Base-by-base conservation (phyloP, 1,140 invertebrate genomes). In the Gryllus bimaculatus region DNA sequence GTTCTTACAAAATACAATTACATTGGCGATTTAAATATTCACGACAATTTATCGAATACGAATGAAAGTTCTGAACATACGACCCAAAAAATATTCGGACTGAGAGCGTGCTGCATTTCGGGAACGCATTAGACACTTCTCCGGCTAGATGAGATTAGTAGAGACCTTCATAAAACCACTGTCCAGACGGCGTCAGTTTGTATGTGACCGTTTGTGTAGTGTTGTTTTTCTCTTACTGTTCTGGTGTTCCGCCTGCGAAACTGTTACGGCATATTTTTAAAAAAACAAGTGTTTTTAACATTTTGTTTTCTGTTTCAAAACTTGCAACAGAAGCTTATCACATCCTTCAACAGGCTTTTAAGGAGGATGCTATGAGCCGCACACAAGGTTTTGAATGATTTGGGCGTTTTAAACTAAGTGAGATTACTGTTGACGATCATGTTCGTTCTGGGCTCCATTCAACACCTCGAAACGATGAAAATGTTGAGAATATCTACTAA, bases 401-500 rank as follows among this genome's bases (percentile, higher is more conserved):
- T 66, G 54, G 54, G 7, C 7, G 54, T 18, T 66, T 66, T 66
- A 66, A 66, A 66, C 7, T 1, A 13, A 7, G 54, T 66, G 54
- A 66, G 54, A 66, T 66, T 1, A 66, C 0, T 47, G 82, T 82
- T 80, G 80, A 80, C 15, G 81, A 80, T n/a, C 54, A 82, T 48
- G 20, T 21, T 47, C 77, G 73, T 79, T 82, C 80, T 73, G 80
- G 80, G 76, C 75, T 75, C 73, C 78, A 80, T 21, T 81, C 78
- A 81, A 83, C 80, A 80, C 74, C 73, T 78, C 47, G 48, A 77
- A 66, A 79, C 73, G 77, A 49, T 47, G 39, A 78, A 48, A 48
- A 39, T 10, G 78, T 80, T 83, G 80, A 78, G 74, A 81, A 66
- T 82, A 77, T 82, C 78, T 39, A 20, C 20, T 13, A 48, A 78